A percentile compares a stretch with the other conserved stretches of the same genome.
phyloP scores from a whole-genome alignment of 1,140 invertebrate species.

The Hyles vespertilio region DNA sequence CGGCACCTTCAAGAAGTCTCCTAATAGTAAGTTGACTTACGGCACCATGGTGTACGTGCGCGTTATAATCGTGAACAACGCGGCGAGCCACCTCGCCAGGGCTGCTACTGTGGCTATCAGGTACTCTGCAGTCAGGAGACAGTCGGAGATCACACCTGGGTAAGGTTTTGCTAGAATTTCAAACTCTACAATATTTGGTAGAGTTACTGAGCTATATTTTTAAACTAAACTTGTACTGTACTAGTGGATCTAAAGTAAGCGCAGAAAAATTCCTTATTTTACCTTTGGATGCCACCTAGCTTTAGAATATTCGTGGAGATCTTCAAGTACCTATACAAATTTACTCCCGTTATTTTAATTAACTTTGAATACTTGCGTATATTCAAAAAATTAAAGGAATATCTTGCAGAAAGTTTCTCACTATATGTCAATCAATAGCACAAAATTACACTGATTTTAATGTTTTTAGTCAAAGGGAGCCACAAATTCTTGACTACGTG shows the following conservation, averaged over 20 bases:
- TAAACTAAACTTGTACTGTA: no score
- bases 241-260: no score
- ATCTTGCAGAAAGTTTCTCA: no score
- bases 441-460: not conserved
- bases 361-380: no score
- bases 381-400: no score
- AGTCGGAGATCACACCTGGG: constrained; percentile 88
- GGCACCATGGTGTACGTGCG: constrained; percentile 96
- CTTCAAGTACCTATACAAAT: no score
- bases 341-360: no score
- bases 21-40: constrained; percentile 91
- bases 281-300: no score
- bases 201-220: not conserved
- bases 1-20: constrained; percentile 89
- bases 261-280: no score
- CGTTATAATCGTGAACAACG: constrained; percentile 84
- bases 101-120: constrained; percentile 89
- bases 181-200: not conserved
- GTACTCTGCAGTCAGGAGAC: constrained; percentile 91
- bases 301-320: no score
- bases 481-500: constrained; percentile 93
- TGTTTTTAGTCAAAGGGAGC: constrained; percentile 82
- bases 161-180: constrained; percentile 63
- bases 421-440: not conserved
- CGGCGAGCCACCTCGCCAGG: constrained; percentile 82